Evolutionary conservation across 2,113 vertebrate genomes (phyloP), one percentile per base, ranked within the genome.

Genomic region (Siniperca knerii): DNA sequence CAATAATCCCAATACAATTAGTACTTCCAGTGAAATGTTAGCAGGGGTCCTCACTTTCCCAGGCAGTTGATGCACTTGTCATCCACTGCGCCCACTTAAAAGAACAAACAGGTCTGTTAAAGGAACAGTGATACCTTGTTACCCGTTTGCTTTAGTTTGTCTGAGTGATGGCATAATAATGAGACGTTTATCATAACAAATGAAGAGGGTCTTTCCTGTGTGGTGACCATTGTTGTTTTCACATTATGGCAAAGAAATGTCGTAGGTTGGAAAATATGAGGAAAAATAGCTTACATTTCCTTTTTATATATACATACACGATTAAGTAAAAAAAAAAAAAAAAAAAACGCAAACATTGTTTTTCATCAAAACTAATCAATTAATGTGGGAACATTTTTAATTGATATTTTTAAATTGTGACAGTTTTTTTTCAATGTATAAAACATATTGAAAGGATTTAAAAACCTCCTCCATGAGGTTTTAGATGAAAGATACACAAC

Each of bases 1-100:
- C 64, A 77, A 66, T 92, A 93, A 92, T 93, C 90, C 92, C 58
- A 79, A 83, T 66, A 65, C 52, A 13, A 82, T 73, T 20, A 79
- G 58, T 90, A 89, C 37, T 84, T 93, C 92, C 89, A 67, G 50
- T 4, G 23, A 79, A 52, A 74, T 57, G 37, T 58, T 61, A 73
- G 60, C 62, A 58, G 82, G 69, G n/a, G 50, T 85, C 83, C 61
- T 89, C 60, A 29, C 50, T 68, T 79, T 85, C 78, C 82, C 64
- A 75, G 62, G 78, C 77, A 33, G 66, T 6, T 62, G n/a, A 54
- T 44, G n/a, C 65, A 79, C 50, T 70, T 66, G 35, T 64, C 42
- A 40, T 85, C 77, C 71, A 25, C 7, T 58, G 48, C 12, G 10
- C 80, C 77, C 62, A 70, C 81, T 82, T 78, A 20, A 68, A 82